phyloP scores from a whole-genome alignment of 2,888 invertebrate species.

The Nomada flava region DNA sequence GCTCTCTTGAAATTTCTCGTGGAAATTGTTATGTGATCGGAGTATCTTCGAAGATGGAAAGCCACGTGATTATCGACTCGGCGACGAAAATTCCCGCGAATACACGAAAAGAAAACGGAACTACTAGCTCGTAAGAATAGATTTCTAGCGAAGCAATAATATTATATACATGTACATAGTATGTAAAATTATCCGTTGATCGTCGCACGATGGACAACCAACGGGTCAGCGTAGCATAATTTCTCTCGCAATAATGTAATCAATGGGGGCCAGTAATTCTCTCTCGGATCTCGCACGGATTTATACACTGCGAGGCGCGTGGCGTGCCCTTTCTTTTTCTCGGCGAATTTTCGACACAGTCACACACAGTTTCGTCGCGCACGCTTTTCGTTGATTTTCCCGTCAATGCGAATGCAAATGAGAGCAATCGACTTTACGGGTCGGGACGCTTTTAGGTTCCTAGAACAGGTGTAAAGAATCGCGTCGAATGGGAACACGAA shows the following conservation, averaged over 20 bases:
- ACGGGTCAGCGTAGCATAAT: constrained; percentile 56
- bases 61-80: constrained; percentile 33
- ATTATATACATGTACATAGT: constrained; percentile 64
- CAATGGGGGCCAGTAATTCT: constrained; percentile 84
- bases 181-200: constrained; percentile 58
- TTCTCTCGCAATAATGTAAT: constrained; percentile 68
- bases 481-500: constrained; percentile 27
- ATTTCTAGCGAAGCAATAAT: constrained; percentile 62
- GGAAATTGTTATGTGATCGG: constrained; percentile 11
- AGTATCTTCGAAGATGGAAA: constrained; percentile 29
- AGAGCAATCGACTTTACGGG: constrained; percentile 8
- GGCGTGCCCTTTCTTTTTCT: constrained; percentile 57
- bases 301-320: constrained; percentile 80
- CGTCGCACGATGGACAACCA: constrained; percentile 40
- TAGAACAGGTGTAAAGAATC: constrained; percentile 19
- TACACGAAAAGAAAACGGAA: constrained; percentile 55
- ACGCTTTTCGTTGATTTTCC: constrained; percentile 14
- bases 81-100: constrained; percentile 45
- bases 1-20: background rate
- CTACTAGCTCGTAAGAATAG: constrained; percentile 68
- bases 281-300: constrained; percentile 84
- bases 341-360: constrained; percentile 48
- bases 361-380: constrained; percentile 9
- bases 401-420: background rate
- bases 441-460: constrained; percentile 36